phyloP scores from a whole-genome alignment of 2,888 invertebrate genomes.

The Ptychoptera albimana region DNA sequence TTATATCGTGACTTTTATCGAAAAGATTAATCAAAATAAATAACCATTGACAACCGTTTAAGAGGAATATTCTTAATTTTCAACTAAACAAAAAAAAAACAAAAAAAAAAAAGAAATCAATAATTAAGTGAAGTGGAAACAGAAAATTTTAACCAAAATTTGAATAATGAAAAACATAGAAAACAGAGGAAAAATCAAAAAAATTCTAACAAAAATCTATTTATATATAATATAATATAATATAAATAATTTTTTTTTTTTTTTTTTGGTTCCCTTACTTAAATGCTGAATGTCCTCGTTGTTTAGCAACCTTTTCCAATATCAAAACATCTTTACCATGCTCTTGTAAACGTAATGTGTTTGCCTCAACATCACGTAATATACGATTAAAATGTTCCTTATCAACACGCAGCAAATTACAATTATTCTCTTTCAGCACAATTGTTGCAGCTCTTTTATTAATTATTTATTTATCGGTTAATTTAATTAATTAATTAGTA shows the following conservation, averaged over 20 bases:
- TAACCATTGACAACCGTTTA: background rate
- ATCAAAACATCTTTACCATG: constrained; percentile 71
- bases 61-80: no score
- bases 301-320: constrained; percentile 51
- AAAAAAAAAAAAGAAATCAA: no score
- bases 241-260: no score
- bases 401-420: constrained; percentile 68
- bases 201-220: background rate
- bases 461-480: background rate
- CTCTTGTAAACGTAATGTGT: constrained; percentile 68
- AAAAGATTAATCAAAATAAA: background rate
- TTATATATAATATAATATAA: constrained; percentile 1
- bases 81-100: no score
- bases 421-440: constrained; percentile 63
- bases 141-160: background rate
- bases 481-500: constrained; percentile 6
- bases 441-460: constrained; percentile 58
- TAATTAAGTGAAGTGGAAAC: no score
- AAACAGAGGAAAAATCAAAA: constrained; percentile 3
- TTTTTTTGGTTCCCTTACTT: constrained; percentile 35
- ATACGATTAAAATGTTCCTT: constrained; percentile 75
- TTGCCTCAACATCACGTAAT: constrained; percentile 70
- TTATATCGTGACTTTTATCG: background rate
- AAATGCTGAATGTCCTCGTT: constrained; percentile 37
- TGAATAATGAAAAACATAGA: constrained; percentile 7